Conservation (phyloP, 37 sponge, comb jelly and placozoan genomes). For the Oopsacas minuta region DNA sequence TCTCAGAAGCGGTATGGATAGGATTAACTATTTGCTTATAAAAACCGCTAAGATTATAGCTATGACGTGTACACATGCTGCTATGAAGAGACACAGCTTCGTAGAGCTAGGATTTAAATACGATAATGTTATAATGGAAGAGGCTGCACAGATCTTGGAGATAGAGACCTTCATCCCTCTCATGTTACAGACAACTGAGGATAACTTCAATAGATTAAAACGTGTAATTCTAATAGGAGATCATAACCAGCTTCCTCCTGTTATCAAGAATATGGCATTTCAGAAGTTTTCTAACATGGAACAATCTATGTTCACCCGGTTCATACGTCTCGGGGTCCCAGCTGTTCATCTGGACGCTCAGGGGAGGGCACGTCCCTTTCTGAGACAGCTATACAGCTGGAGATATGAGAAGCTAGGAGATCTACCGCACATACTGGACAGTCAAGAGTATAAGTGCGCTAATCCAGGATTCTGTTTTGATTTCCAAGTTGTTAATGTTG, state of each 20-base stretch:
- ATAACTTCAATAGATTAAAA: slow-evolving; percentile 74
- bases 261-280: slow-evolving; percentile 98
- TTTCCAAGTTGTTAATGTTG: slow-evolving; percentile 88
- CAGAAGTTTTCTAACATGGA: slow-evolving; percentile 99
- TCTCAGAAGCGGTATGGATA: slow-evolving; percentile 63
- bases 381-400: slow-evolving; percentile 89
- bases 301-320: slow-evolving; percentile 90
- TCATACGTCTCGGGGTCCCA: slow-evolving; percentile 92
- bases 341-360: slow-evolving; percentile 92
- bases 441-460: slow-evolving; percentile 58
- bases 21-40: slow-evolving; percentile 87
- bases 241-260: slow-evolving; percentile 98
- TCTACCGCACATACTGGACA: slow-evolving; percentile 66
- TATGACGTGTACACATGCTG: slow-evolving; percentile 99
- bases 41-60: slow-evolving; percentile 95
- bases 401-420: slow-evolving; percentile 62
- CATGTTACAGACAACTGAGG: slow-evolving; percentile 90
- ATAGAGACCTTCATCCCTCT: slow-evolving; percentile 98
- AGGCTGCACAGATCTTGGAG: slow-evolving; percentile 95
- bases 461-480: slow-evolving; percentile 82
- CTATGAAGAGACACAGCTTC: slow-evolving; percentile 80
- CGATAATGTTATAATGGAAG: slow-evolving; percentile 99
- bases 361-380: slow-evolving; percentile 77
- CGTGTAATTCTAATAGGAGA: slow-evolving; percentile 93
- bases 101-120: slow-evolving; percentile 96